These are phyloP conservation scores for Mesembrinibis cayennensis DNA, from an alignment of 2,113 vertebrate species.

Conservation along the genomic window DNA sequence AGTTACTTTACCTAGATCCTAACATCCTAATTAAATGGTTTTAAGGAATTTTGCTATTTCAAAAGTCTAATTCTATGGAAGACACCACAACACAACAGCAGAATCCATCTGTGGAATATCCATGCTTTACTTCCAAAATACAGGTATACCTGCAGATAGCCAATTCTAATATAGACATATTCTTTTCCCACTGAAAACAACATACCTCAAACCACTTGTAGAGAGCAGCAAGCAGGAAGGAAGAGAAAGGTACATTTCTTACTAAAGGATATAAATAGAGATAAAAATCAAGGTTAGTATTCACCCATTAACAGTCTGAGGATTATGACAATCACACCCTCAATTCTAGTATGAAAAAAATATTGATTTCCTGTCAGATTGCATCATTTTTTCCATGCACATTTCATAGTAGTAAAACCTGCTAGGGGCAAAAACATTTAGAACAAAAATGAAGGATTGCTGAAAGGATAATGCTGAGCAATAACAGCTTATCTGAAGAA, in stretches of 20 bases:
- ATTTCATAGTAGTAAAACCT: slow-evolving; percentile 70
- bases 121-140: no score
- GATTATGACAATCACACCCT: slow-evolving; percentile 84
- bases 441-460: slow-evolving; percentile 70
- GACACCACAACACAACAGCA: no score
- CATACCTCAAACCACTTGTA: background rate
- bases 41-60: no score
- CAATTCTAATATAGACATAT: no score
- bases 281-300: slow-evolving; percentile 76
- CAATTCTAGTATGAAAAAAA: slow-evolving; percentile 82
- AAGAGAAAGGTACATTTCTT: slow-evolving; percentile 21
- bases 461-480: slow-evolving; percentile 62
- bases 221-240: background rate
- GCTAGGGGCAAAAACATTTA: slow-evolving; percentile 75
- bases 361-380: slow-evolving; percentile 95
- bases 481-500: slow-evolving; percentile 55
- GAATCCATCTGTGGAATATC: no score
- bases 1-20: no score
- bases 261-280: slow-evolving; percentile 76
- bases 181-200: no score
- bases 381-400: slow-evolving; percentile 79
- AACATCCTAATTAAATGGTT: no score
- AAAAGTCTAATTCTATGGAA: no score
- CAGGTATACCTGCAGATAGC: no score
- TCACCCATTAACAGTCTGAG: slow-evolving; percentile 73